A percentile compares a stretch with the other conserved stretches of the same genome.
Conservation (phyloP, 2,797 vertebrate genomes). For the Bryconaethiops microstoma region DNA sequence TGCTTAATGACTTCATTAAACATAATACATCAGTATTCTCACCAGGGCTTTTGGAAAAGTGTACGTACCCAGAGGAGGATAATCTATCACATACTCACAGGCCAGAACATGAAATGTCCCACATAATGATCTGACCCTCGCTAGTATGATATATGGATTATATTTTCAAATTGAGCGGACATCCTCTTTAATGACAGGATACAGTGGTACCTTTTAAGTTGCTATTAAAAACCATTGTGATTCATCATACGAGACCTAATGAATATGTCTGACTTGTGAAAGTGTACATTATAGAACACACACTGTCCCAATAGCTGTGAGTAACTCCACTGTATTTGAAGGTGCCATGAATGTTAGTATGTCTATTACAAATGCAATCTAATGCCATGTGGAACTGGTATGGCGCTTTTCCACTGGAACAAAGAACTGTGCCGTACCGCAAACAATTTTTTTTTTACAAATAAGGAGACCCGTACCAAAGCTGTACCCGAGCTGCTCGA, state of each 20-base stretch:
- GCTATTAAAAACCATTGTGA: background rate
- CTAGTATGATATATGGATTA: background rate
- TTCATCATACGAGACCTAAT: background rate
- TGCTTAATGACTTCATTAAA: background rate
- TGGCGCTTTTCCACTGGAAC: too few species aligned
- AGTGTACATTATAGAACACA: background rate
- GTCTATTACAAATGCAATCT: background rate
- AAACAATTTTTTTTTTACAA: too few species aligned
- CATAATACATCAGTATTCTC: background rate
- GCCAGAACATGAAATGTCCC: background rate
- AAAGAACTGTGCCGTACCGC: background rate
- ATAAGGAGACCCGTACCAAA: too few species aligned
- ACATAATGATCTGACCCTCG: background rate
- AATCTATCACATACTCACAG: background rate
- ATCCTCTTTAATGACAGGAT: background rate
- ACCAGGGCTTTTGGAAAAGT: background rate
- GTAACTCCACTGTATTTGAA: background rate
- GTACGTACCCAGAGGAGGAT: background rate
- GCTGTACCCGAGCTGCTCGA: too few species aligned
- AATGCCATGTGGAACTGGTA: background rate
- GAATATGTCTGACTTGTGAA: background rate
- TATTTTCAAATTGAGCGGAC: background rate
- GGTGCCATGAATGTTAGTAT: background rate
- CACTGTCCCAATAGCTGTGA: conserved; percentile 4
- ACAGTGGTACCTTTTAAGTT: background rate